Percentiles rank a stretch among this genome's conserved stretches.
These are phyloP conservation scores for Hyposoter didymator DNA, from an alignment of 2,888 invertebrate species.

Conservation along the genomic window DNA sequence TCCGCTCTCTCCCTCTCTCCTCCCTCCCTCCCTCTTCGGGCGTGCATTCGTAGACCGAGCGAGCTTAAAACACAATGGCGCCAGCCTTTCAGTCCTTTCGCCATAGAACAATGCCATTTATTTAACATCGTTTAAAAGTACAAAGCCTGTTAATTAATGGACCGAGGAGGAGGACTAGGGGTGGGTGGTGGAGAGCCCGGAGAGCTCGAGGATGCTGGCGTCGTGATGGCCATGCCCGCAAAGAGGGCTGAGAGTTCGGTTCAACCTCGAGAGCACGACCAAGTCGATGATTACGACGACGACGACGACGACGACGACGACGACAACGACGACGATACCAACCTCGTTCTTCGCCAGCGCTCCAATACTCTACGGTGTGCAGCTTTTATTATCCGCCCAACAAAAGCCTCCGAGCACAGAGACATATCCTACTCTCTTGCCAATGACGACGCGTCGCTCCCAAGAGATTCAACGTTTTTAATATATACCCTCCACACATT, in stretches of 20 bases:
- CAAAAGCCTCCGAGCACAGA: slow-evolving; percentile 52
- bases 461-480: slow-evolving; percentile 59
- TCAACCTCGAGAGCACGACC: slow-evolving; percentile 37
- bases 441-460: slow-evolving; percentile 53
- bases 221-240: slow-evolving; percentile 60
- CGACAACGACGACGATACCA: slow-evolving; percentile 7
- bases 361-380: slow-evolving; percentile 36
- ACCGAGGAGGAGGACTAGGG: slow-evolving; percentile 75
- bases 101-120: slow-evolving; percentile 83
- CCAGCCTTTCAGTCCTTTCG: slow-evolving; percentile 82
- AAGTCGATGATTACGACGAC: slow-evolving; percentile 34
- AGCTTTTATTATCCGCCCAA: slow-evolving; percentile 62
- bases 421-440: slow-evolving; percentile 57
- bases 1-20: slow-evolving; percentile 66
- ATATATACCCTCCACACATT: slow-evolving; percentile 39
- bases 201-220: slow-evolving; percentile 50
- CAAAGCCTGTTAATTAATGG: slow-evolving; percentile 84
- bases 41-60: slow-evolving; percentile 77
- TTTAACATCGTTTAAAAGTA: slow-evolving; percentile 85
- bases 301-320: slow-evolving; percentile 36
- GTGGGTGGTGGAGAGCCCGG: slow-evolving; percentile 65
- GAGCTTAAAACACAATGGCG: slow-evolving; percentile 81
- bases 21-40: slow-evolving; percentile 32
- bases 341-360: slow-evolving; percentile 41
- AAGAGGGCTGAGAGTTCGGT: slow-evolving; percentile 53